Percentiles rank a stretch among this genome's conserved stretches.
These are phyloP conservation scores for Hirudinaria manillensis DNA, from an alignment of 2,888 invertebrate species.

Conservation along the genomic window DNA sequence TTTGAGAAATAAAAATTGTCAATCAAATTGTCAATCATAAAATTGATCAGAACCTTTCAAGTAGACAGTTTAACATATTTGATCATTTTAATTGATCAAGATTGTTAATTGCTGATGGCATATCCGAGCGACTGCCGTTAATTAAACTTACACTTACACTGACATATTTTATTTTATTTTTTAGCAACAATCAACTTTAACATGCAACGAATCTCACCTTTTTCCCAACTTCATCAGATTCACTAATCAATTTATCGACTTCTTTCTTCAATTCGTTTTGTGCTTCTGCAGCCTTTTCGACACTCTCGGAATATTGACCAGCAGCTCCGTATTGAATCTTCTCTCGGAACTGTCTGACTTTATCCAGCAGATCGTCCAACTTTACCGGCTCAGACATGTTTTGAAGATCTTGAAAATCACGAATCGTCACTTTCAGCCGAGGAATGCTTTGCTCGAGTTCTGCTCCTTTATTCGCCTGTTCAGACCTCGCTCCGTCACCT, in stretches of 20 bases:
- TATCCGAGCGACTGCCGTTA: too few relatives aligned
- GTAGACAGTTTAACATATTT: not conserved
- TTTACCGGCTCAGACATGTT: not conserved
- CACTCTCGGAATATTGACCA: constrained; percentile 5
- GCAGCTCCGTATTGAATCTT: constrained; percentile 14
- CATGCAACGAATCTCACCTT: not conserved
- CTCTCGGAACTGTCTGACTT: constrained; percentile 7
- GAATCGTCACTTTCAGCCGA: too few relatives aligned
- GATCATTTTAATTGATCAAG: not conserved
- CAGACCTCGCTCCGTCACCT: too few relatives aligned
- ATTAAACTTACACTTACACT: too few relatives aligned
- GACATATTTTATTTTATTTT: not conserved
- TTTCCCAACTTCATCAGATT: not conserved
- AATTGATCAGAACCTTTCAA: too few relatives aligned
- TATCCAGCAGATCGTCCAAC: constrained; percentile 1
- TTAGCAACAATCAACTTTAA: not conserved
- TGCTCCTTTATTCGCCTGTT: too few relatives aligned
- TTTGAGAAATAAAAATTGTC: not conserved
- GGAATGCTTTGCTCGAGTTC: too few relatives aligned
- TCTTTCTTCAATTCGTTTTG: constrained; percentile 16
- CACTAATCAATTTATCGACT: constrained; percentile 7
- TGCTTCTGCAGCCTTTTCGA: not conserved
- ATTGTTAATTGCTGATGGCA: not conserved
- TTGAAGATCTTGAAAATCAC: too few relatives aligned
- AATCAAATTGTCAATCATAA: not conserved